Percentiles rank a stretch among this genome's conserved stretches.
These are phyloP conservation scores for Bovichtus variegatus DNA, from an alignment of 2,797 vertebrate genomes.

Conservation along the genomic window DNA sequence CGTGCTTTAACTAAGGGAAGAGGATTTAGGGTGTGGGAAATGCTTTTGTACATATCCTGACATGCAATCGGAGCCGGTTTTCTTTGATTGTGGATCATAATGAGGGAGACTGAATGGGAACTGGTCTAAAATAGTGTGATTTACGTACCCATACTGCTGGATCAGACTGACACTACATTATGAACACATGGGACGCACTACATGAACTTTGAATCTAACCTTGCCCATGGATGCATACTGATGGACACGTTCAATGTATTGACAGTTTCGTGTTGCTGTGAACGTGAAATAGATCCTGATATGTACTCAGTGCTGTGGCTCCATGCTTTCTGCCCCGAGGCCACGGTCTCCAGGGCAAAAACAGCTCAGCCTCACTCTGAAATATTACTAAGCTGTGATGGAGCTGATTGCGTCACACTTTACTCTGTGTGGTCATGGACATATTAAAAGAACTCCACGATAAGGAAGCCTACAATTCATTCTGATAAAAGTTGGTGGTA, in stretches of 20 bases:
- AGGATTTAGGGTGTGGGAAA: slow-evolving; percentile 5
- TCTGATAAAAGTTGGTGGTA: not conserved
- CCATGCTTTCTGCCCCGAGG: slow-evolving; percentile 3
- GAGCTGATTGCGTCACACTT: slow-evolving; percentile 7
- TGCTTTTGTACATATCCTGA: slow-evolving; percentile 7
- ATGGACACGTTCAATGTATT: slow-evolving; percentile 20
- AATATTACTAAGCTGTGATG: not conserved
- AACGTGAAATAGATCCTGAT: slow-evolving; percentile 16
- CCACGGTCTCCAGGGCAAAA: not conserved
- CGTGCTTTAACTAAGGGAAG: slow-evolving; percentile 1
- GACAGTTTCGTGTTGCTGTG: slow-evolving; percentile 2
- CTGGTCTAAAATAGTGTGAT: slow-evolving; percentile 3
- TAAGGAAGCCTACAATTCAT: not conserved
- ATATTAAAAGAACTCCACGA: not conserved
- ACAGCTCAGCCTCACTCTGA: slow-evolving; percentile 18
- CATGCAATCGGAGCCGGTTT: not conserved
- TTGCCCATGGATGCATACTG: slow-evolving; percentile 8
- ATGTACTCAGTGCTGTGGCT: not conserved
- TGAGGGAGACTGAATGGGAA: not conserved
- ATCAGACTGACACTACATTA: slow-evolving; percentile 6
- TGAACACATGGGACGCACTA: not conserved
- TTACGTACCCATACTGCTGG: not conserved
- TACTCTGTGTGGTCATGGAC: not conserved
- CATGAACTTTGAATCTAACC: slow-evolving; percentile 13
- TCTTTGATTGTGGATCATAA: slow-evolving; percentile 4